A percentile compares a stretch with the other conserved stretches of the same genome.
Evolutionary conservation across 2,888 invertebrate genomes (phyloP).

Genomic region (Drosophila monieri): DNA sequence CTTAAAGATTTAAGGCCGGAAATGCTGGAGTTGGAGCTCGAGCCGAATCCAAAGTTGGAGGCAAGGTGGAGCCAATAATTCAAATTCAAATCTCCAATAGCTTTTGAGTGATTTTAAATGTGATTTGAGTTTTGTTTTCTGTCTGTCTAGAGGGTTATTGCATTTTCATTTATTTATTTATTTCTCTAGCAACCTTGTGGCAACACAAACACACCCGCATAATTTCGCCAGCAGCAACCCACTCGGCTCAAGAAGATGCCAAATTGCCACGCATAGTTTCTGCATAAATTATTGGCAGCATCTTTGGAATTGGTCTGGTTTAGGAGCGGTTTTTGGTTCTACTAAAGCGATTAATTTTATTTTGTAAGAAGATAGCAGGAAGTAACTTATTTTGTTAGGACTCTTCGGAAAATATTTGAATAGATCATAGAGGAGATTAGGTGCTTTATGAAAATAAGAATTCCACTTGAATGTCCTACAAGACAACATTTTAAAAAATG

Average conservation of each 20-base stretch:
- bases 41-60: slow-evolving; percentile 8
- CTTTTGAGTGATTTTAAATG: slow-evolving; percentile 78
- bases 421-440: background rate
- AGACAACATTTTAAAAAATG: too few species aligned
- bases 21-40: slow-evolving; percentile 44
- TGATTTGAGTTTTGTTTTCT: slow-evolving; percentile 64
- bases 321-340: slow-evolving; percentile 18
- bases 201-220: slow-evolving; percentile 47
- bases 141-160: slow-evolving; percentile 62
- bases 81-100: slow-evolving; percentile 73
- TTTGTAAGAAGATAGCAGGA: background rate
- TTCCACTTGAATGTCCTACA: too few species aligned
- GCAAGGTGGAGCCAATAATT: slow-evolving; percentile 65
- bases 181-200: slow-evolving; percentile 15
- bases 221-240: slow-evolving; percentile 33
- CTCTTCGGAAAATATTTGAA: background rate
- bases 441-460: too few species aligned
- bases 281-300: slow-evolving; percentile 67
- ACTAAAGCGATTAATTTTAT: background rate
- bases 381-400: background rate
- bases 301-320: slow-evolving; percentile 53
- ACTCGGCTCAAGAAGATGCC: slow-evolving; percentile 45
- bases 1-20: slow-evolving; percentile 79
- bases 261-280: slow-evolving; percentile 57
- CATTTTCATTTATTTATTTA: slow-evolving; percentile 41